phyloP scores from a whole-genome alignment of 2,113 vertebrate genomes.

The Aleadryas rufinucha region DNA sequence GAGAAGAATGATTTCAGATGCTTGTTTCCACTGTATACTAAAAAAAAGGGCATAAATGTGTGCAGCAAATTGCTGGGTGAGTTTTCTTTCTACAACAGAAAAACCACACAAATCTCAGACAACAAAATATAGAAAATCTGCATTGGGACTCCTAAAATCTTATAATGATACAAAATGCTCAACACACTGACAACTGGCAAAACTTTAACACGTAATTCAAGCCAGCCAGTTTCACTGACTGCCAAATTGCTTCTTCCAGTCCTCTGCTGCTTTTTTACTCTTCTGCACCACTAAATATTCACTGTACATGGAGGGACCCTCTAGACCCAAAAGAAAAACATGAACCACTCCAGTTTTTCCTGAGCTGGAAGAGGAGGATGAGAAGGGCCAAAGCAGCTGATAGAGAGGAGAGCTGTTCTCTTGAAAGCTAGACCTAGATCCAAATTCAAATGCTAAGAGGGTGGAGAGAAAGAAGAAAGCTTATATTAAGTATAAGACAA shows the following conservation, averaged over 20 bases:
- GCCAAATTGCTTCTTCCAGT: background rate
- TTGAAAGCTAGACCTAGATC: background rate
- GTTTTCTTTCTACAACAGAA: background rate
- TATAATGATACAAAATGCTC: background rate
- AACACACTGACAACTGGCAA: background rate
- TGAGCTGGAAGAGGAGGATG: background rate
- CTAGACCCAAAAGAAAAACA: background rate
- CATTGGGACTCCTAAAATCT: background rate
- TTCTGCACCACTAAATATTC: background rate
- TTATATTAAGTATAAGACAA: background rate
- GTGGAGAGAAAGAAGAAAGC: background rate
- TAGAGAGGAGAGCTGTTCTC: background rate
- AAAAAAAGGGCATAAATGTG: background rate
- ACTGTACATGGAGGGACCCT: background rate
- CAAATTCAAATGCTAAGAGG: background rate
- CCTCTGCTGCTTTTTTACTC: background rate
- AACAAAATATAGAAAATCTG: background rate
- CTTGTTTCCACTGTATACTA: slow-evolving; percentile 26
- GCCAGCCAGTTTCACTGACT: background rate
- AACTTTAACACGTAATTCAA: background rate
- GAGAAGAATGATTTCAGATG: slow-evolving; percentile 48
- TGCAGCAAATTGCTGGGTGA: background rate
- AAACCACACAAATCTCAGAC: background rate
- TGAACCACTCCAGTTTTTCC: background rate
- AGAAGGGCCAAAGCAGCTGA: background rate